Evolutionary conservation across 1,140 invertebrate species (phyloP).

Genomic region (Drosophila burlai): DNA sequence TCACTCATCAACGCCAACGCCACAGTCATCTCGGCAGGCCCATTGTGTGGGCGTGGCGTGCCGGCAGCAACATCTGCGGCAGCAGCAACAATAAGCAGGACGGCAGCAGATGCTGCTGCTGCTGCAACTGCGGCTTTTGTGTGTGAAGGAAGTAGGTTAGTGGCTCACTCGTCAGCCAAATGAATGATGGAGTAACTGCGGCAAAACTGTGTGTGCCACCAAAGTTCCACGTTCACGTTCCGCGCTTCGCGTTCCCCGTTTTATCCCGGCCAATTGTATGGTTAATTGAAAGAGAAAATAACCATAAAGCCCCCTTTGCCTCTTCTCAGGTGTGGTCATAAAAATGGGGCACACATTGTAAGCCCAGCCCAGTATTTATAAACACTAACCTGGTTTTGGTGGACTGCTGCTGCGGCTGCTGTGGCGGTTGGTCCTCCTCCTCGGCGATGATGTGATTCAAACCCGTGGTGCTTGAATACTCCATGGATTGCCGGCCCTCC

Average conservation of each 20-base stretch:
- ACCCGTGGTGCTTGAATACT: conserved; percentile 83
- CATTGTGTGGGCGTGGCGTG: conserved; percentile 68
- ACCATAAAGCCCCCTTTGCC: conserved; percentile 33
- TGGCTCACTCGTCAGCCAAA: conserved; percentile 80
- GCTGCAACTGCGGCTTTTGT: conserved; percentile 68
- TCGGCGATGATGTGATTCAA: conserved; percentile 70
- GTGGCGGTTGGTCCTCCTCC: conserved; percentile 29
- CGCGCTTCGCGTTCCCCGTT: conserved; percentile 8
- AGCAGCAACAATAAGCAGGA: conserved; percentile 46
- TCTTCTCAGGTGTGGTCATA: conserved; percentile 69
- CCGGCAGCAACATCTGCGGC: conserved; percentile 56
- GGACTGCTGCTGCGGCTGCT: conserved; percentile 26
- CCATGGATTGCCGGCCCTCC: conserved; percentile 85
- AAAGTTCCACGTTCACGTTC: conserved; percentile 42
- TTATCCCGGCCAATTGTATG: conserved; percentile 64
- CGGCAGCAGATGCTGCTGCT: conserved; percentile 38
- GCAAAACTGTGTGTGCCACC: conserved; percentile 49
- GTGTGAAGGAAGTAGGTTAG: conserved; percentile 75
- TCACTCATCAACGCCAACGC: conserved; percentile 76
- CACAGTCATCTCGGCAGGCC: conserved; percentile 48
- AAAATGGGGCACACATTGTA: conserved; percentile 63
- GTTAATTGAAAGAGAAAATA: conserved; percentile 69
- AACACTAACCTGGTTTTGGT: conserved; percentile 69
- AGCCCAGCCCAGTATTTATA: conserved; percentile 34
- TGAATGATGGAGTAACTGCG: conserved; percentile 79